Evolutionary conservation across 2,113 vertebrate species (phyloP).

Genomic region (Mustela lutreola): DNA sequence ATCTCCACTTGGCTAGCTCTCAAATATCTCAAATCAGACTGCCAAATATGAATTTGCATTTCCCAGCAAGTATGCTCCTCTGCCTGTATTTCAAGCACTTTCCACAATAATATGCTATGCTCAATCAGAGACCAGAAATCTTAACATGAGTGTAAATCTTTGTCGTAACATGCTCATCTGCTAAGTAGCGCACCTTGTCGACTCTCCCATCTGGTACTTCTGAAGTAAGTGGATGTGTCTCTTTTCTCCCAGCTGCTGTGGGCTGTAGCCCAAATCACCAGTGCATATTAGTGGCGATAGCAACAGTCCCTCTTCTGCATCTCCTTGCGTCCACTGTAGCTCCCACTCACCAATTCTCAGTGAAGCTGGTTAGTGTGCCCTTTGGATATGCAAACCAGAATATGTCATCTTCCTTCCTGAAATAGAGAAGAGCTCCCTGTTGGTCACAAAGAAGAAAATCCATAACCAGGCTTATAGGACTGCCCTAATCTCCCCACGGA

Average conservation of each 20-base stretch:
- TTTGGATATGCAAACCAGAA: background rate
- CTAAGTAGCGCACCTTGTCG: background rate
- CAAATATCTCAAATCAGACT: background rate
- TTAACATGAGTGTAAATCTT: background rate
- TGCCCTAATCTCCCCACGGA: background rate
- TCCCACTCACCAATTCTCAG: background rate
- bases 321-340: background rate
- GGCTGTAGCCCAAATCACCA: background rate
- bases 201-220: background rate
- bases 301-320: background rate
- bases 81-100: background rate
- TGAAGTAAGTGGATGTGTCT: too few relatives aligned
- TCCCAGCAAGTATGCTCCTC: background rate
- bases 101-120: background rate
- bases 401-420: background rate
- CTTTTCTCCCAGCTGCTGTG: background rate
- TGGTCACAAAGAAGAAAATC: background rate
- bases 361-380: background rate
- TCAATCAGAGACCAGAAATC: background rate
- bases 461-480: rapidly evolving
- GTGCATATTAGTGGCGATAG: background rate
- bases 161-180: background rate
- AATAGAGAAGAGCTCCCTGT: background rate
- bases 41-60: background rate
- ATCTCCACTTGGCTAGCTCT: background rate